phyloP scores from a whole-genome alignment of 2,113 vertebrate species.

The Dasyprocta punctata region DNA sequence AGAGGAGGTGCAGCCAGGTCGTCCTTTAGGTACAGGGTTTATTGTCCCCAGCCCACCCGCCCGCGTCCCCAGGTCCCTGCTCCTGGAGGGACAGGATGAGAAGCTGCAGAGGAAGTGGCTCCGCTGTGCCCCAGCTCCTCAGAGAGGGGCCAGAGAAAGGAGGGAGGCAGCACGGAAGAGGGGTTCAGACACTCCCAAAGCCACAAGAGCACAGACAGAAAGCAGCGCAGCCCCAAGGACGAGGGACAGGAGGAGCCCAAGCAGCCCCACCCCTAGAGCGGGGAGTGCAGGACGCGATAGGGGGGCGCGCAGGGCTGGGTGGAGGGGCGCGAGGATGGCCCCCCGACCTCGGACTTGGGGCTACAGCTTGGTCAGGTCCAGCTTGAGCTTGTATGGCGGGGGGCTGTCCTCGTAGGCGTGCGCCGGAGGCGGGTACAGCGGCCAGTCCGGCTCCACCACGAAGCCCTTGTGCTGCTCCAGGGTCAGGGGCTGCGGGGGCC shows the following conservation, averaged over 20 bases:
- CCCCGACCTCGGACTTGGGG: fast-evolving
- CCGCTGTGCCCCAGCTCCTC: neutral
- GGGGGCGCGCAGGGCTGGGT: too few species aligned
- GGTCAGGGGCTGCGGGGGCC: constrained; percentile 88
- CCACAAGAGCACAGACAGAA: neutral
- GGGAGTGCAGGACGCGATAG: neutral
- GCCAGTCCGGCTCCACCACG: constrained; percentile 89
- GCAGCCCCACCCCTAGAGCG: neutral
- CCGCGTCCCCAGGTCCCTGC: neutral
- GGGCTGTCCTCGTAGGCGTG: constrained; percentile 60
- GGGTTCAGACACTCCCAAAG: constrained; percentile 52
- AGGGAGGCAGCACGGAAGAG: neutral
- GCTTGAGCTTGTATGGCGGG: constrained; percentile 72
- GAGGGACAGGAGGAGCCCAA: neutral
- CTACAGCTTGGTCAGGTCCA: constrained; percentile 79
- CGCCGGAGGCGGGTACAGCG: constrained; percentile 88
- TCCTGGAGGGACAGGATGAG: neutral
- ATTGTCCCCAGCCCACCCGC: neutral
- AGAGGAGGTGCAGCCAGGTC: neutral
- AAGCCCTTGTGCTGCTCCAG: constrained; percentile 96
- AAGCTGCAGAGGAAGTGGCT: neutral
- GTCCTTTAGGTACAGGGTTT: constrained; percentile 56
- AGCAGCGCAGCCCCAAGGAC: neutral
- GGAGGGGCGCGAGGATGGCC: too few species aligned
- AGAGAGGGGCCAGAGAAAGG: neutral